Evolutionary conservation across 2,797 vertebrate species (phyloP).

Genomic region (Galaxias olidus): DNA sequence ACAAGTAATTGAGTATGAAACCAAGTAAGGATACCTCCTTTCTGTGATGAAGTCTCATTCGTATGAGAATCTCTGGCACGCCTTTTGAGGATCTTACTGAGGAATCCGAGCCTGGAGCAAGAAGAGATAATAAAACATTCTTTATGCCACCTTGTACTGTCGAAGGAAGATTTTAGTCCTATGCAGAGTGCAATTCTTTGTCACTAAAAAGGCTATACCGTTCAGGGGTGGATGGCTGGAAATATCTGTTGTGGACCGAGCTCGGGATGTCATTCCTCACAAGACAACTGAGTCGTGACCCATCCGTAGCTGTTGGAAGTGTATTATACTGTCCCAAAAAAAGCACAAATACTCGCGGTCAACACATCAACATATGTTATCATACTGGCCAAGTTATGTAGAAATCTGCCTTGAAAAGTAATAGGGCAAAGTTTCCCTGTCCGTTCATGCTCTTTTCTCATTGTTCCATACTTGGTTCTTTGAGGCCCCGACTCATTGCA

Average conservation of each 20-base stretch:
- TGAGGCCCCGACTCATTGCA: background rate
- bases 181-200: background rate
- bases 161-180: background rate
- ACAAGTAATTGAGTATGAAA: background rate
- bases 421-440: too few relatives aligned
- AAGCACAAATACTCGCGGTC: background rate
- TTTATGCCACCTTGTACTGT: too few relatives aligned
- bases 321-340: slow-evolving; percentile 2
- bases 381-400: too few relatives aligned
- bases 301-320: slow-evolving; percentile 35
- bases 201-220: slow-evolving; percentile 44
- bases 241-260: slow-evolving; percentile 4
- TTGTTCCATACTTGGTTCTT: background rate
- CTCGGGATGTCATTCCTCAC: slow-evolving; percentile 59
- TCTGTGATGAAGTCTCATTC: slow-evolving; percentile 58
- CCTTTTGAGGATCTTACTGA: slow-evolving; percentile 67
- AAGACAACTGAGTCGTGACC: slow-evolving; percentile 58
- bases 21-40: slow-evolving; percentile 46
- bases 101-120: slow-evolving; percentile 60
- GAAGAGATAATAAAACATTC: background rate
- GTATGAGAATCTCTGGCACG: slow-evolving; percentile 57
- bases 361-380: too few relatives aligned
- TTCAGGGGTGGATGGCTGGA: slow-evolving; percentile 63
- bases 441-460: background rate
- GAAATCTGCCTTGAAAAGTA: too few relatives aligned